phyloP scores from a whole-genome alignment of 2,113 vertebrate species.

The Poeciliopsis retropinna region DNA sequence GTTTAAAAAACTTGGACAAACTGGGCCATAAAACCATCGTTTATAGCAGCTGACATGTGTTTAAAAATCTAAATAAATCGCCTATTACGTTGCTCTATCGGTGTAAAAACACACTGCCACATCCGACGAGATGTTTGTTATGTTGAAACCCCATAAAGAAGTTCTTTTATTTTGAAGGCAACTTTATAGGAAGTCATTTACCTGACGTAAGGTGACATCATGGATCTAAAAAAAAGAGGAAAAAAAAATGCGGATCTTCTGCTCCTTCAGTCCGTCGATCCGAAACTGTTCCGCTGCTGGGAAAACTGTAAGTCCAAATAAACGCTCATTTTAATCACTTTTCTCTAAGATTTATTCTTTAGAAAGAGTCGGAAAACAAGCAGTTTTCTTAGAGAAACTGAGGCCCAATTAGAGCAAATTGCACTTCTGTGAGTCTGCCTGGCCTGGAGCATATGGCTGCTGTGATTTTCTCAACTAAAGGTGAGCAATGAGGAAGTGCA shows the following conservation, averaged over 20 bases:
- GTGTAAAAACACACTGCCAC: no score
- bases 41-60: not conserved
- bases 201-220: constrained; percentile 23
- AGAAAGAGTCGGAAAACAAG: not conserved
- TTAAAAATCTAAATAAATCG: not conserved
- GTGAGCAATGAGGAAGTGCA: not conserved
- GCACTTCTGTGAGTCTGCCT: not conserved
- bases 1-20: not conserved
- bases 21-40: not conserved
- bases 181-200: constrained; percentile 11
- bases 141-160: not conserved
- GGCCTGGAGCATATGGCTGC: not conserved
- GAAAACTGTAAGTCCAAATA: constrained; percentile 20
- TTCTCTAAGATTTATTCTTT: not conserved
- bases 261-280: not conserved
- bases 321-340: not conserved
- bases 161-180: constrained; percentile 51
- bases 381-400: not conserved
- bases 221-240: not conserved
- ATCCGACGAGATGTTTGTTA: no score
- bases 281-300: constrained; percentile 3
- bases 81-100: no score
- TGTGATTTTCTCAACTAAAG: not conserved
- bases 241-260: constrained; percentile 8
- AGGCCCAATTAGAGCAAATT: not conserved